These are phyloP conservation scores for Cladopsammia gracilis DNA, from an alignment of 64 coral and sea anemone genomes.

Conservation along the genomic window DNA sequence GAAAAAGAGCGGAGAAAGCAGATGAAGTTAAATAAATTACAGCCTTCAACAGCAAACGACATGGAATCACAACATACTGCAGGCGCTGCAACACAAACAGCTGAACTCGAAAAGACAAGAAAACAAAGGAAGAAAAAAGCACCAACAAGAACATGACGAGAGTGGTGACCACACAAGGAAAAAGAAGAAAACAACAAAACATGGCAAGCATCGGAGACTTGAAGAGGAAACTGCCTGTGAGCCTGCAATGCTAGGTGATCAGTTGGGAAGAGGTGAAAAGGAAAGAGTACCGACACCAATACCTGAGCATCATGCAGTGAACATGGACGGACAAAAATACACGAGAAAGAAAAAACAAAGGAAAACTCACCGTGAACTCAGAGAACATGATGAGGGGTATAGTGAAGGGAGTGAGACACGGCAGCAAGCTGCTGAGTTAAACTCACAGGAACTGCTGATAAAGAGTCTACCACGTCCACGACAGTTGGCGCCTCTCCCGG, in stretches of 20 bases:
- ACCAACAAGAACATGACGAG: background rate
- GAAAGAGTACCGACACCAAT: constrained; percentile 15
- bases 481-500: background rate
- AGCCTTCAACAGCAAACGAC: background rate
- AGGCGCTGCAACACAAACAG: background rate
- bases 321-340: background rate
- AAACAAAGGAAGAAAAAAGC: background rate
- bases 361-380: background rate
- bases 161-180: background rate
- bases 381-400: background rate
- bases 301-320: background rate
- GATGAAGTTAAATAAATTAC: background rate
- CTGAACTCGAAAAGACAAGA: background rate
- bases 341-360: background rate
- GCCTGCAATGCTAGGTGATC: background rate
- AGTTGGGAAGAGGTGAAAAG: background rate
- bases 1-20: constrained; percentile 9
- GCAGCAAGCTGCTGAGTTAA: background rate
- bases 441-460: background rate
- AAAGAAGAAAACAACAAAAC: background rate
- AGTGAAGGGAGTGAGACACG: background rate
- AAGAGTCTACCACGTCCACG: background rate
- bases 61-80: background rate
- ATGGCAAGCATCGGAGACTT: background rate
- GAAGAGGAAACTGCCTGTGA: too few relatives aligned